Evolutionary conservation across 2,797 vertebrate genomes (phyloP), one percentile per base, ranked within the genome.

Genomic region (Staurois parvus): DNA sequence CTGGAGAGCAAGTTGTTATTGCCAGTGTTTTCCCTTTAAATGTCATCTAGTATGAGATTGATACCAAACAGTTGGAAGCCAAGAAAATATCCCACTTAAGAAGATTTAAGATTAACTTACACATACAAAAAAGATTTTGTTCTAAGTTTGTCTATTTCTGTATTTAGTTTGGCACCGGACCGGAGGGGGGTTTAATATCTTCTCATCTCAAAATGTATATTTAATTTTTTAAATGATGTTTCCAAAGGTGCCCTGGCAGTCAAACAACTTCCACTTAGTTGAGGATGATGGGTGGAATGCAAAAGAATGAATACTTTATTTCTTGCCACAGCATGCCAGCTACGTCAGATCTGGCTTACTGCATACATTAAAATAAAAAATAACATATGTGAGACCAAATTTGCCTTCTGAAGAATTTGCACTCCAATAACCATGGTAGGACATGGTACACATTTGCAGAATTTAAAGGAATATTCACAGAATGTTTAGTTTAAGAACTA

Each of bases 211-310:
- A 69, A 69, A 29, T 30, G 15, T 29, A 30, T 69, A 69, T 69
- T 69, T 69, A 1, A 67, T 67, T 30, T n/a, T 69, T 12, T 30
- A 69, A 69, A 69, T 15, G 5, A 32, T 8, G 13, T 69, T 69
- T 69, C 67, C 13, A 69, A 32, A 32, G 30, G 67, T 30, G 67
- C 15, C 67, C 67, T 69, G 67, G 67, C 67, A 69, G 29, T 69
- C 28, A 30, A 30, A 32, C 29, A 69, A 69, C 17, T 32, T 69
- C 67, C 67, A 69, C 30, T 32, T 69, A 30, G 67, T 32, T 30
- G 5, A 69, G 30, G 9, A 69, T 28, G 67, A 17, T 17, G 17
- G 11, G 19, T 69, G 67, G 67, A 32, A 69, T 17, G 12, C 6
- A 32, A 69, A 69, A 30, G 29, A 17, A 32, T 12, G 48, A 52